phyloP scores from a whole-genome alignment of 2,113 vertebrate species.

The Sander vitreus region DNA sequence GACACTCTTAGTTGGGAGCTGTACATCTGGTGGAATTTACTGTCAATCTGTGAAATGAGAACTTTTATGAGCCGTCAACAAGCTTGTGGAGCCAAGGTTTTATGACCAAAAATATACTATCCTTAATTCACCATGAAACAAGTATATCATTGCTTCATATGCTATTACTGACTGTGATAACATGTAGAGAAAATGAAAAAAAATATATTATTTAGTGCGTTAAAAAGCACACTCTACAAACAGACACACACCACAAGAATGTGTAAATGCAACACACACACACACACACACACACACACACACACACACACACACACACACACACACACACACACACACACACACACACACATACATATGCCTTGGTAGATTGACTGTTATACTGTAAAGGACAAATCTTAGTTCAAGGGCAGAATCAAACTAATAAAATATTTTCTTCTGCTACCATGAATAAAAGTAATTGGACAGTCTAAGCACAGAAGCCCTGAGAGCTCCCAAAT shows the following conservation, averaged over 20 bases:
- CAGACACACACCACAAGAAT: background rate
- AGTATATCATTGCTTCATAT: background rate
- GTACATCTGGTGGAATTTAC: constrained; percentile 25
- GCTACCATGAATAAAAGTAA: constrained; percentile 10
- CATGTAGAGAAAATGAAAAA: background rate
- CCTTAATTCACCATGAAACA: constrained; percentile 2
- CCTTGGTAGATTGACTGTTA: background rate
- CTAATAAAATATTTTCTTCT: background rate
- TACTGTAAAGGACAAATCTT: background rate
- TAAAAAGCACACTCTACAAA: background rate
- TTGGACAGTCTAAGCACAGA: background rate
- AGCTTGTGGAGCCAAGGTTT: constrained; percentile 3
- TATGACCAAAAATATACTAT: background rate
- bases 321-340: too few species aligned
- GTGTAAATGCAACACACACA: constrained; percentile 4
- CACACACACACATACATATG: too few species aligned
- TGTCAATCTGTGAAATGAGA: constrained; percentile 34
- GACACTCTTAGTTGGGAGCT: constrained; percentile 8
- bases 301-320: background rate
- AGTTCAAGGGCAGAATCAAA: constrained; percentile 2
- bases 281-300: too few species aligned
- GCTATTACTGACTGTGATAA: background rate
- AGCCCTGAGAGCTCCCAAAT: background rate
- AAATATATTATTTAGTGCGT: background rate
- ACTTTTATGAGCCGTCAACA: constrained; percentile 18